phyloP scores from a whole-genome alignment of 2,113 vertebrate species.

The Semnornis frantzii region DNA sequence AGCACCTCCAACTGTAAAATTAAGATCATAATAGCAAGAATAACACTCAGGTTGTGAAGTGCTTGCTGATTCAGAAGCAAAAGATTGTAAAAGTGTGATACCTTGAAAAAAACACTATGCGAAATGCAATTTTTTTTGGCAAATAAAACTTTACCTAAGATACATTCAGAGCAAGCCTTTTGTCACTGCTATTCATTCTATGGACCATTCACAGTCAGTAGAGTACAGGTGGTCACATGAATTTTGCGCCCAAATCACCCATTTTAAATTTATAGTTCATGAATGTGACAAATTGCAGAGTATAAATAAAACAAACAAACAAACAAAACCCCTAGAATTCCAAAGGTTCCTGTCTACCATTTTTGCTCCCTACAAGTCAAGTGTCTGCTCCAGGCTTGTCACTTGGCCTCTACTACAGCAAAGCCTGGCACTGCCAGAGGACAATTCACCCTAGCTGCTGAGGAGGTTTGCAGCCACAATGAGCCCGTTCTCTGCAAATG shows the following conservation, averaged over 20 bases:
- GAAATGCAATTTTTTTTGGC: neutral
- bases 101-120: neutral
- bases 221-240: neutral
- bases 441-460: accelerated
- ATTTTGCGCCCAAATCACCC: neutral
- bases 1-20: neutral
- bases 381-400: neutral
- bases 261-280: neutral
- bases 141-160: neutral
- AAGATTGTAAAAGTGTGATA: neutral
- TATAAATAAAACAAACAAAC: neutral
- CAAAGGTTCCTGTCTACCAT: neutral
- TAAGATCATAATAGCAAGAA: neutral
- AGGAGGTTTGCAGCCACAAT: neutral
- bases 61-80: neutral
- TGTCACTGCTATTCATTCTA: neutral
- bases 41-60: neutral
- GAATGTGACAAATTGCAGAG: accelerated
- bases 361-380: neutral
- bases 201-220: neutral
- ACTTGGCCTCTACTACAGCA: accelerated
- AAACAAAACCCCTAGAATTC: neutral
- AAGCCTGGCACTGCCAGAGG: neutral
- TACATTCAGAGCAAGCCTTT: neutral
- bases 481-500: neutral